phyloP scores from a whole-genome alignment of 2,113 vertebrate species.

The Phylloscopus trochilus region DNA sequence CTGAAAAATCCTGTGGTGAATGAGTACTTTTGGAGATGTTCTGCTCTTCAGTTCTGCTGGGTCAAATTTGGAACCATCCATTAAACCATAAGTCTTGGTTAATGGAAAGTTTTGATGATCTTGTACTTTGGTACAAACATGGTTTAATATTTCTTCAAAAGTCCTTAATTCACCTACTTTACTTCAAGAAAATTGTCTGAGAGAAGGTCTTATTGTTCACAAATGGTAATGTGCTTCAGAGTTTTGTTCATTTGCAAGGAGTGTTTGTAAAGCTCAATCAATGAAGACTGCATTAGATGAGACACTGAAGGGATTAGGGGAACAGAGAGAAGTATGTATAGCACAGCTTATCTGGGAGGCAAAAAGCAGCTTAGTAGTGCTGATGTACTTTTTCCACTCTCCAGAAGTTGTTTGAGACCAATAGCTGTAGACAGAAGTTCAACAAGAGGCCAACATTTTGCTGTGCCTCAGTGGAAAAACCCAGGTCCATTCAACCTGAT shows the following conservation, averaged over 20 bases:
- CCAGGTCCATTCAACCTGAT: neutral
- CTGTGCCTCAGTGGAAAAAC: neutral
- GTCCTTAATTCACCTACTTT: neutral
- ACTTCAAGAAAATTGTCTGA: neutral
- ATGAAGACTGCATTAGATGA: neutral
- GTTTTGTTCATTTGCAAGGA: neutral
- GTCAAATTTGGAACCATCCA: neutral
- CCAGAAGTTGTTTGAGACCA: neutral
- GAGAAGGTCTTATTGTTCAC: neutral
- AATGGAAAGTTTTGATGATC: neutral
- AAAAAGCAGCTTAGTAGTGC: neutral
- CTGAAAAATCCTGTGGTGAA: neutral
- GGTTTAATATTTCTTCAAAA: neutral
- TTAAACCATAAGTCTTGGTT: neutral
- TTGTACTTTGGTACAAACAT: neutral
- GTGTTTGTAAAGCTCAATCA: neutral
- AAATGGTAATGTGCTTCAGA: fast-evolving
- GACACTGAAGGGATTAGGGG: neutral
- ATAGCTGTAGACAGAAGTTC: neutral
- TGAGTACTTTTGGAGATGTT: neutral
- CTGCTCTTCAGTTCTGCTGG: neutral
- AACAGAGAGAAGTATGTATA: neutral
- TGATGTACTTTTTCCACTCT: neutral
- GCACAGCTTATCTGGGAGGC: neutral
- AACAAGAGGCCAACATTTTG: neutral